phyloP scores from a whole-genome alignment of 1,140 invertebrate genomes.

The Macrostomum lignano region DNA sequence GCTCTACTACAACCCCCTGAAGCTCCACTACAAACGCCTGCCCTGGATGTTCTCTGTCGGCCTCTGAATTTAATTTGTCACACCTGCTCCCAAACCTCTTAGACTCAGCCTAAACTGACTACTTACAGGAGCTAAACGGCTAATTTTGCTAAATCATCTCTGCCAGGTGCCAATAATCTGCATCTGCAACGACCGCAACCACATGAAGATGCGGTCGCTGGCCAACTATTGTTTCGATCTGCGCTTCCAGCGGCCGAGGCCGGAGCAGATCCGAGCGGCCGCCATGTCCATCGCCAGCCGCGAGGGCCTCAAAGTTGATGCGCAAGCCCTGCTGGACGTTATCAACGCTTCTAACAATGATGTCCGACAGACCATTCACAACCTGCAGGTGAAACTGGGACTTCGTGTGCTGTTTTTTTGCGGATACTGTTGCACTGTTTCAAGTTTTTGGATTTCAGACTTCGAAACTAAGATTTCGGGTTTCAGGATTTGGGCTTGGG shows the following conservation, averaged over 20 bases:
- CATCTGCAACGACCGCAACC: constrained; percentile 86
- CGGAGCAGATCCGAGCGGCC: constrained; percentile 64
- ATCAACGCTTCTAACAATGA: constrained; percentile 65
- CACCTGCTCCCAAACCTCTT: too few relatives aligned
- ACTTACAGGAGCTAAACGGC: too few relatives aligned
- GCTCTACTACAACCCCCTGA: too few relatives aligned
- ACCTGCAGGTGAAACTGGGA: constrained; percentile 1
- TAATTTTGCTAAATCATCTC: too few relatives aligned
- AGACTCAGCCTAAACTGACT: too few relatives aligned
- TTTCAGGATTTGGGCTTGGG: too few relatives aligned
- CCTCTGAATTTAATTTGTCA: too few relatives aligned
- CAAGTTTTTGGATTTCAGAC: too few relatives aligned
- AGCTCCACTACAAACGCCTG: too few relatives aligned
- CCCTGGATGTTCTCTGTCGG: too few relatives aligned
- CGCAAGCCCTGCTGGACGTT: constrained; percentile 42
- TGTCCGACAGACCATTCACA: constrained; percentile 44
- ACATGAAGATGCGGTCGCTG: constrained; percentile 68
- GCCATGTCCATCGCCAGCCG: constrained; percentile 68
- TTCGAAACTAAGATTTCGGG: too few relatives aligned
- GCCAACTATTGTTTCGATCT: constrained; percentile 81
- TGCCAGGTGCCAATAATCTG: constrained; percentile 72
- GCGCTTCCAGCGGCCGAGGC: constrained; percentile 46
- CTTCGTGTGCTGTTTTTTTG: constrained; percentile 4
- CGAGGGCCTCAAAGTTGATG: constrained; percentile 53
- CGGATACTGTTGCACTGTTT: too few relatives aligned